Evolutionary conservation across 1,140 invertebrate genomes (phyloP).

Genomic region (Hylyphantes graminicola): DNA sequence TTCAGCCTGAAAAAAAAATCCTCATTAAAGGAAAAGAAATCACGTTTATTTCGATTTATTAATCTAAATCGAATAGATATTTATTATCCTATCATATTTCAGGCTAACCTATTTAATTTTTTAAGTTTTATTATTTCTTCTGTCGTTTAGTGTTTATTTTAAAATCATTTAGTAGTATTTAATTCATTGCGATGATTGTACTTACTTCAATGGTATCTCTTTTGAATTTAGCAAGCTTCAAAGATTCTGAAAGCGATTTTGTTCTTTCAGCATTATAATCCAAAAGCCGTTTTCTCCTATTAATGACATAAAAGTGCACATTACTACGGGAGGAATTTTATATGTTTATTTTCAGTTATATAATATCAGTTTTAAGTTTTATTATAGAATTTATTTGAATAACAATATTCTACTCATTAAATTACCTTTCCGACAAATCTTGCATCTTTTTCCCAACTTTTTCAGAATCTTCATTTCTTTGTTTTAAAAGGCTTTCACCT

Average conservation of each 20-base stretch:
- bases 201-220: constrained; percentile 84
- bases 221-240: constrained; percentile 89
- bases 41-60: background rate
- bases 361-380: background rate
- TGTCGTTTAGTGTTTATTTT: background rate
- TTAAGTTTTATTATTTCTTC: no score
- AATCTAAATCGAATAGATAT: no score
- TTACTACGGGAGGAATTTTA: background rate
- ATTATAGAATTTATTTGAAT: constrained; percentile 4
- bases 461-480: constrained; percentile 9
- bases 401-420: background rate
- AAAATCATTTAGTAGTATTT: background rate
- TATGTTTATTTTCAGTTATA: background rate
- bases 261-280: constrained; percentile 75
- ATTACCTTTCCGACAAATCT: constrained; percentile 26
- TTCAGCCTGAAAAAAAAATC: constrained; percentile 72
- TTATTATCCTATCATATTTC: no score
- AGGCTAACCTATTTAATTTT: no score
- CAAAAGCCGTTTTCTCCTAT: constrained; percentile 77
- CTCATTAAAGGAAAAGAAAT: background rate
- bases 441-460: constrained; percentile 39
- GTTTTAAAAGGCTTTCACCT: constrained; percentile 26
- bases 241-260: constrained; percentile 78
- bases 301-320: background rate
- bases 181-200: background rate